Percentiles rank a stretch among this genome's conserved stretches.
Conservation (phyloP, 1,140 invertebrate genomes). For the Drosophila jambulina region DNA sequence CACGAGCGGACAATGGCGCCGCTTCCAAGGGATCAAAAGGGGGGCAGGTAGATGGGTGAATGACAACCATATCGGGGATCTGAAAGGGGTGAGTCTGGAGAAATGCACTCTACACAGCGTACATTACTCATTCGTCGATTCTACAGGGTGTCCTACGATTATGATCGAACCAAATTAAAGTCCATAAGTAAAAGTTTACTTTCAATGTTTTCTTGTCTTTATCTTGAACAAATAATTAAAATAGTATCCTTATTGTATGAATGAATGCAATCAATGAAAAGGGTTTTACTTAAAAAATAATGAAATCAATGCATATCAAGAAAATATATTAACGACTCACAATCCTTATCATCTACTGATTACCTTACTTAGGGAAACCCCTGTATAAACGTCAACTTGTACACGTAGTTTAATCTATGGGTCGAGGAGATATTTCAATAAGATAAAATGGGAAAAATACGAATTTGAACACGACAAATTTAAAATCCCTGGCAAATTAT, state of each 20-base stretch:
- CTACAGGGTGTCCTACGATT: neutral
- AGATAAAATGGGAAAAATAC: neutral
- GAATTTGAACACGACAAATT: neutral
- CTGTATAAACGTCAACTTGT: neutral
- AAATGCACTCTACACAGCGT: neutral
- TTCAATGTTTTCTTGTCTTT: neutral
- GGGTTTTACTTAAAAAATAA: neutral
- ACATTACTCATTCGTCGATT: slow-evolving; percentile 2
- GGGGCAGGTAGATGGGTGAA: slow-evolving; percentile 1
- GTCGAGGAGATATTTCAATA: neutral
- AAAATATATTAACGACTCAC: neutral
- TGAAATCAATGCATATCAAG: neutral
- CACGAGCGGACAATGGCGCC: slow-evolving; percentile 37
- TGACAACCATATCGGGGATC: neutral
- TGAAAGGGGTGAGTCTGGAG: neutral
- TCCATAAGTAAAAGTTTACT: neutral
- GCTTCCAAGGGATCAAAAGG: slow-evolving; percentile 28
- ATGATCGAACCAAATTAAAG: neutral
- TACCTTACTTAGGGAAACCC: neutral
- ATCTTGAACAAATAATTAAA: neutral
- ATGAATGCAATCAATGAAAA: neutral
- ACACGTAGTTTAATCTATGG: slow-evolving; percentile 1
- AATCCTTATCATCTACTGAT: neutral
- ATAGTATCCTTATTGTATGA: neutral
- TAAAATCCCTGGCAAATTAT: neutral